These are phyloP conservation scores for Chiroxiphia lanceolata DNA, from an alignment of 2,797 vertebrate genomes.

Conservation along the genomic window DNA sequence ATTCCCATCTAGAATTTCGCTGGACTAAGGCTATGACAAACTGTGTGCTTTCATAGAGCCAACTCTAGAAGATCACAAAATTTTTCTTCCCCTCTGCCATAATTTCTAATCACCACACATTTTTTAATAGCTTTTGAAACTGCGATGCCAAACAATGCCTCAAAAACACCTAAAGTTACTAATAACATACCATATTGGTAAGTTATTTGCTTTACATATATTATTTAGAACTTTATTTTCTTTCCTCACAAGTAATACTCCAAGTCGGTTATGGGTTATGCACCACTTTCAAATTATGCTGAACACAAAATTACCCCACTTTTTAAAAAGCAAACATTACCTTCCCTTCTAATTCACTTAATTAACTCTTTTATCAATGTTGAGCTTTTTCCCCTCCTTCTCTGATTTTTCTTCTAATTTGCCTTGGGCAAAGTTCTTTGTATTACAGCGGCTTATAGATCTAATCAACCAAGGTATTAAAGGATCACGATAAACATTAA, in stretches of 20 bases:
- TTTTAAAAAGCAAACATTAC: constrained; percentile 24
- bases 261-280: neutral
- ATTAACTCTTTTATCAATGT: constrained; percentile 59
- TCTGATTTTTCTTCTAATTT: constrained; percentile 40
- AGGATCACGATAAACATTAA: constrained; percentile 36
- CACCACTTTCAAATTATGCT: constrained; percentile 8
- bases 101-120: neutral
- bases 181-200: neutral
- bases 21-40: neutral
- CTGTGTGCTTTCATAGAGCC: neutral
- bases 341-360: constrained; percentile 43
- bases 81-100: rapidly evolving
- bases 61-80: neutral
- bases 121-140: neutral
- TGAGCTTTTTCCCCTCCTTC: constrained; percentile 30
- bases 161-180: neutral
- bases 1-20: neutral
- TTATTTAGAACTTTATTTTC: neutral
- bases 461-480: constrained; percentile 51
- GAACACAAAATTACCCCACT: constrained; percentile 2
- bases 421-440: constrained; percentile 54
- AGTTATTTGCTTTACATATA: neutral
- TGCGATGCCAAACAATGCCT: neutral
- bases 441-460: constrained; percentile 50
- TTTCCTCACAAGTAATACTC: neutral